phyloP scores from a whole-genome alignment of 1,140 invertebrate species.

The Pemphigus obesinymphae region DNA sequence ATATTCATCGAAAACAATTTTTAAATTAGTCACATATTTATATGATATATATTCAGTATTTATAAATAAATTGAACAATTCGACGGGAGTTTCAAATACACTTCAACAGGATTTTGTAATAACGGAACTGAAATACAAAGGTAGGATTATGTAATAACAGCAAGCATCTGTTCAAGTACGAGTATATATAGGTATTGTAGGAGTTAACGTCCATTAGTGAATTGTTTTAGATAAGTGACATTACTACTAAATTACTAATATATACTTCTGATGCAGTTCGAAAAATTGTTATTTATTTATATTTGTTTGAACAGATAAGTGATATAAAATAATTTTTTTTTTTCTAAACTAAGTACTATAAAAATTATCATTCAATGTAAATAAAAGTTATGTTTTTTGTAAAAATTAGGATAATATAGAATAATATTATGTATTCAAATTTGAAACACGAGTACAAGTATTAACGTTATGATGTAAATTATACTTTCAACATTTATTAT shows the following conservation, averaged over 20 bases:
- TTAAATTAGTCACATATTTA: too few species aligned
- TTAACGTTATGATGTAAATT: too few species aligned
- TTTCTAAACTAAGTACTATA: background rate
- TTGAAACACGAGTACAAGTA: too few species aligned
- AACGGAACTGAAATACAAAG: background rate
- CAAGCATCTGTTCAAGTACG: background rate
- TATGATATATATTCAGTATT: too few species aligned
- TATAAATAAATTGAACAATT: background rate
- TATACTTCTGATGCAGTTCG: background rate
- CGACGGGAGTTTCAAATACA: background rate
- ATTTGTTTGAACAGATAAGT: background rate
- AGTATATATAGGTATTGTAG: background rate
- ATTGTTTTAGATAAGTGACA: conserved; percentile 10
- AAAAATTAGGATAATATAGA: too few species aligned
- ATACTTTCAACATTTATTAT: too few species aligned
- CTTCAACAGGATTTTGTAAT: background rate
- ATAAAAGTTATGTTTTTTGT: too few species aligned
- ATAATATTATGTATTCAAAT: too few species aligned
- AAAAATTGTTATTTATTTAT: background rate
- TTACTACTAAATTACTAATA: background rate
- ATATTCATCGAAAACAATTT: too few species aligned
- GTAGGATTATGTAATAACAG: conserved; percentile 3
- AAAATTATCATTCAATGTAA: too few species aligned
- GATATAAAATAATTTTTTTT: background rate
- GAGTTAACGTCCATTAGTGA: conserved; percentile 1